phyloP scores from a whole-genome alignment of 2,888 invertebrate genomes.

The Xylocampa areola region DNA sequence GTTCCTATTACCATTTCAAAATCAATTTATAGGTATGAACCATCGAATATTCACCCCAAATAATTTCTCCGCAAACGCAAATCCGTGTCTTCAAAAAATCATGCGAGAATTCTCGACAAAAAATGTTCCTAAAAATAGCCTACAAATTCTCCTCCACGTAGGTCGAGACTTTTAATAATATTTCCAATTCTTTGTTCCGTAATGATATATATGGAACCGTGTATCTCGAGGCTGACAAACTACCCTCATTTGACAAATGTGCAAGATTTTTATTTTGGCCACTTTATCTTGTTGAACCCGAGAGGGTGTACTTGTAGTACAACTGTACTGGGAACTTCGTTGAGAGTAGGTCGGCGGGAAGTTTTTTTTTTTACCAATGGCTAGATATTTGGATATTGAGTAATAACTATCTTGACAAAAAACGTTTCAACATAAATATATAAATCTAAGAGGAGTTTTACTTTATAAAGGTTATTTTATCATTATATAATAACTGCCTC shows the following conservation, averaged over 20 bases:
- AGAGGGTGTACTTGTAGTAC: slow-evolving; percentile 34
- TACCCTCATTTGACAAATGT: slow-evolving; percentile 57
- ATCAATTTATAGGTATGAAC: too few species aligned
- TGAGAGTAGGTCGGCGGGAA: slow-evolving; percentile 14
- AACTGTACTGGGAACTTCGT: slow-evolving; percentile 31
- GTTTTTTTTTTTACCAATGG: slow-evolving; percentile 9
- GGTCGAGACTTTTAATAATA: slow-evolving; percentile 52
- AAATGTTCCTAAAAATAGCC: slow-evolving; percentile 31
- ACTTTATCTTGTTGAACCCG: slow-evolving; percentile 48
- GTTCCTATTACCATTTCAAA: too few species aligned
- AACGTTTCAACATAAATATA: too few species aligned
- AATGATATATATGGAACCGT: slow-evolving; percentile 54
- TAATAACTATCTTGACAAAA: too few species aligned
- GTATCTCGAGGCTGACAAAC: slow-evolving; percentile 54
- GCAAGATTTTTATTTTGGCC: slow-evolving; percentile 54
- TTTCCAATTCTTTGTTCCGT: slow-evolving; percentile 51
- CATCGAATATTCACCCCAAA: too few species aligned
- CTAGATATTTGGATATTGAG: slow-evolving; percentile 1
- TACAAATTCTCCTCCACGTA: slow-evolving; percentile 41
- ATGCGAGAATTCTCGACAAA: slow-evolving; percentile 24
- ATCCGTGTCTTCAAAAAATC: too few species aligned
- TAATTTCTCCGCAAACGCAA: too few species aligned
- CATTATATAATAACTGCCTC: too few species aligned
- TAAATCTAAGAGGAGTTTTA: too few species aligned
- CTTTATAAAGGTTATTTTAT: too few species aligned